Percentiles rank a stretch among this genome's conserved stretches.
phyloP scores from a whole-genome alignment of 2,113 vertebrate species.

The Calyptommatus sinebrachiatus region DNA sequence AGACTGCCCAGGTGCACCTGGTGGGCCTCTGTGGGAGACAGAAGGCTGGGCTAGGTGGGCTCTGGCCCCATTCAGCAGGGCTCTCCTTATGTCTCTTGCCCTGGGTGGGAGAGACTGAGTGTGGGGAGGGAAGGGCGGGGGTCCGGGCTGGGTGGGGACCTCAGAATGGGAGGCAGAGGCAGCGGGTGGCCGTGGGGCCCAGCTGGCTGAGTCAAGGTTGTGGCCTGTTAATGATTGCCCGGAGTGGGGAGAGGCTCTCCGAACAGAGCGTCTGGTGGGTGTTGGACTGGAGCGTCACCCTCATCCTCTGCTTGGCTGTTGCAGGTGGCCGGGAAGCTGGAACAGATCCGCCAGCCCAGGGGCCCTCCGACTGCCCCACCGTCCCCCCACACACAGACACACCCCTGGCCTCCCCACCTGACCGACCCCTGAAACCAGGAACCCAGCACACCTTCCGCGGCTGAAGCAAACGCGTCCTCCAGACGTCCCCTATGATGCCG shows the following conservation, averaged over 20 bases:
- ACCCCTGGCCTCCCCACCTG: conserved; percentile 37
- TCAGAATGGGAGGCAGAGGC: not conserved
- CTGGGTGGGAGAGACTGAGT: not conserved
- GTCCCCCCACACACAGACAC: not conserved
- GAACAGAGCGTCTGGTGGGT: not conserved
- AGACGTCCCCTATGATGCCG: conserved; percentile 71
- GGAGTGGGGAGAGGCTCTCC: conserved; percentile 5
- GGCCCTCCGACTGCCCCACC: not conserved
- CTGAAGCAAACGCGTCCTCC: not conserved
- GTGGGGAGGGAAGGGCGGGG: not conserved
- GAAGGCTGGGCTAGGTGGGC: no score
- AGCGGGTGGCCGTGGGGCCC: not conserved
- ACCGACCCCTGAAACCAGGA: conserved; percentile 28
- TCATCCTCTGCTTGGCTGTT: conserved; percentile 9
- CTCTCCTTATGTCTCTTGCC: not conserved
- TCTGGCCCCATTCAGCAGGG: no score
- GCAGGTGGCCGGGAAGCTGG: conserved; percentile 44
- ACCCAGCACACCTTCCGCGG: conserved; percentile 22
- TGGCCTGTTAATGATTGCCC: conserved; percentile 47
- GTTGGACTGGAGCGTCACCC: not conserved
- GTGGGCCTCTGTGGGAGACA: no score
- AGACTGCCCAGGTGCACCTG: no score
- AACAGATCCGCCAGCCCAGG: conserved; percentile 14
- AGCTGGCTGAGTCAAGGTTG: conserved; percentile 45
- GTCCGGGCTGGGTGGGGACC: not conserved